Evolutionary conservation across 1,140 invertebrate genomes (phyloP).

Genomic region (Aphidius gifuensis): DNA sequence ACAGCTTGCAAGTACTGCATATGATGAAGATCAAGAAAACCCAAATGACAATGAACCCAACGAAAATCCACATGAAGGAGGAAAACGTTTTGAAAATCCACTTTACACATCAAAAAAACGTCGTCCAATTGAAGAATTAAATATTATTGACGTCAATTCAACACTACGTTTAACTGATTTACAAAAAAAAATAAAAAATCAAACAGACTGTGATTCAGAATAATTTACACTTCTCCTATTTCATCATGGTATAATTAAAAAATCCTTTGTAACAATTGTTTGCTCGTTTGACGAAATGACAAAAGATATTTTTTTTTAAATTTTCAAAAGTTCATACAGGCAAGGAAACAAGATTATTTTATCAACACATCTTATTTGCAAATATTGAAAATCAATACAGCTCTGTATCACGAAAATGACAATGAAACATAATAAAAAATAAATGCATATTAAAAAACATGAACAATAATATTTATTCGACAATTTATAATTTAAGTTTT

Average conservation of each 20-base stretch:
- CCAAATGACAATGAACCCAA: constrained; percentile 7
- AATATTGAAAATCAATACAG: not conserved
- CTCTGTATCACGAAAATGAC: no score
- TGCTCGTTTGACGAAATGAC: not conserved
- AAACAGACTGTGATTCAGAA: constrained; percentile 21
- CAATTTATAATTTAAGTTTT: constrained; percentile 3
- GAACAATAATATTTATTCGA: not conserved
- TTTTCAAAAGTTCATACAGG: not conserved
- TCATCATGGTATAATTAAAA: not conserved
- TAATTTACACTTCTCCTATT: constrained; percentile 3
- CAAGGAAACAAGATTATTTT: not conserved
- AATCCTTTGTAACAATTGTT: no score
- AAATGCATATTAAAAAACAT: not conserved
- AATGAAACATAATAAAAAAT: no score
- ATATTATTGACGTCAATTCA: constrained; percentile 31
- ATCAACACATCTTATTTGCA: not conserved
- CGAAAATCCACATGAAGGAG: constrained; percentile 22
- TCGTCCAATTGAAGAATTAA: constrained; percentile 7
- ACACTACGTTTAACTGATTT: constrained; percentile 34
- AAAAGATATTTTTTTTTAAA: not conserved
- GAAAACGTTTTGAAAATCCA: constrained; percentile 47
- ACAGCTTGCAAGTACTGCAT: constrained; percentile 27
- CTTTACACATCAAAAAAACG: constrained; percentile 42
- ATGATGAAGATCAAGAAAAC: constrained; percentile 19
- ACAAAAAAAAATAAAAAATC: constrained; percentile 8